Base-by-base conservation (phyloP, 2,888 invertebrate species). In the Patella ulyssiponensis region DNA sequence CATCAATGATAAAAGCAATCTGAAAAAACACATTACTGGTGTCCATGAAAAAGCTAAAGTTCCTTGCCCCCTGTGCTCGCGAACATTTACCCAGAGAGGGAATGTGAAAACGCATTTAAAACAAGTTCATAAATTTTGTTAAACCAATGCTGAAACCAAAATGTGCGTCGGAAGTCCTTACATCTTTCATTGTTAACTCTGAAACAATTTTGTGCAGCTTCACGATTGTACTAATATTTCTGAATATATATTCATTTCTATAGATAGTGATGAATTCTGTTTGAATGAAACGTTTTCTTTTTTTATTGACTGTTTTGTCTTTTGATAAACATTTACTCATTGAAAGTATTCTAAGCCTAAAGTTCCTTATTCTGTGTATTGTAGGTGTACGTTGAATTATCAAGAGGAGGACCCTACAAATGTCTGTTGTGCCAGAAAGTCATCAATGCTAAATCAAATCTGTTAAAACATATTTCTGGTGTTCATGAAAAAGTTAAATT, bases 31-130 rank as follows among this genome's bases (percentile, higher is more conserved):
- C 23, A 64, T 64, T 12, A 20, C 20, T 12, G 64, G 64, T 64
- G 64, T 64, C 23, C 64, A 64, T 64, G 64, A 23, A 23, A 64
- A 64, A 64, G 23, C 23, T 20, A 64, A 64, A 64, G 64, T 64
- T 23, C 23, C 20, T 3, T 64, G 64, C 14, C 64, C 64, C 14
- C 12, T 64, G 12, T 64, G 64, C 23, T 20, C 20, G 3, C 20
- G 23, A 64, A 64, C 20, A 64, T 64, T 64, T 64, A 23, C 64
- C 14, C 64, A 64, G 64, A 20, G 64, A 64, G 64, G 64, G 3
- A 64, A 64, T 64, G 23, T 23, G 11, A 64, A 64, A 23, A 64
- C 64, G 11, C 64, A 64, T 64, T 23, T 64, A 23, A 20, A 23
- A 14, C 20, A 64, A 23, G 23, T 64, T 64, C 64, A 64, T 5